Evolutionary conservation across 2,888 invertebrate genomes (phyloP).

Genomic region (Chrysina gloriosa): DNA sequence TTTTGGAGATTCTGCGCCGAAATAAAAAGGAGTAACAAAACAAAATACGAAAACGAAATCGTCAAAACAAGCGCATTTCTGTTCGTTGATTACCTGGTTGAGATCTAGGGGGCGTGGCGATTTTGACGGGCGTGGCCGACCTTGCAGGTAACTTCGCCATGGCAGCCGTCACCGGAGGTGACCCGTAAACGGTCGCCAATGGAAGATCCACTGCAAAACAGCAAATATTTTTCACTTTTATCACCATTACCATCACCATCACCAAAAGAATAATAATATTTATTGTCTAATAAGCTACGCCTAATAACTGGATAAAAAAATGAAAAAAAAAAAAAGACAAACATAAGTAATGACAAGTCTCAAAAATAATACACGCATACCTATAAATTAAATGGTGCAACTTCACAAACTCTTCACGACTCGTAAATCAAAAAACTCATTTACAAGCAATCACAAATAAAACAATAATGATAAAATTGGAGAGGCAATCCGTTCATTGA

Average conservation of each 20-base stretch:
- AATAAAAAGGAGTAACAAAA: not conserved
- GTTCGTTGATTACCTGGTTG: constrained; percentile 57
- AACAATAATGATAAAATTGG: too few relatives aligned
- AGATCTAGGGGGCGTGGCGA: constrained; percentile 58
- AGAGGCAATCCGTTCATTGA: too few relatives aligned
- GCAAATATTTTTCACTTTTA: too few relatives aligned
- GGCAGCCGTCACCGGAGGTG: constrained; percentile 51
- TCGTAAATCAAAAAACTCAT: constrained; percentile 1
- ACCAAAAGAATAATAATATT: too few relatives aligned
- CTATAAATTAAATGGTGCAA: too few relatives aligned
- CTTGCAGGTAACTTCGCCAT: constrained; percentile 44
- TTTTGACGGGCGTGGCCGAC: constrained; percentile 58
- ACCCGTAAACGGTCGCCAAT: constrained; percentile 57
- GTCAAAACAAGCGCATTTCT: not conserved
- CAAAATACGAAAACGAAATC: not conserved
- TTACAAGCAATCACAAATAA: not conserved
- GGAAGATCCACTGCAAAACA: constrained; percentile 55
- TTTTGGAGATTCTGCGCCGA: constrained; percentile 60
- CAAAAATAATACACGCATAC: too few relatives aligned
- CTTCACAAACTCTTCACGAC: too few relatives aligned
- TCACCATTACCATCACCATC: too few relatives aligned
- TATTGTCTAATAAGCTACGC: too few relatives aligned
- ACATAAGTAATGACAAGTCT: too few relatives aligned
- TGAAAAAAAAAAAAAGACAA: too few relatives aligned
- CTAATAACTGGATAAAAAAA: too few relatives aligned